phyloP scores from a whole-genome alignment of 2,797 vertebrate genomes.

The Rhynchotus rufescens region DNA sequence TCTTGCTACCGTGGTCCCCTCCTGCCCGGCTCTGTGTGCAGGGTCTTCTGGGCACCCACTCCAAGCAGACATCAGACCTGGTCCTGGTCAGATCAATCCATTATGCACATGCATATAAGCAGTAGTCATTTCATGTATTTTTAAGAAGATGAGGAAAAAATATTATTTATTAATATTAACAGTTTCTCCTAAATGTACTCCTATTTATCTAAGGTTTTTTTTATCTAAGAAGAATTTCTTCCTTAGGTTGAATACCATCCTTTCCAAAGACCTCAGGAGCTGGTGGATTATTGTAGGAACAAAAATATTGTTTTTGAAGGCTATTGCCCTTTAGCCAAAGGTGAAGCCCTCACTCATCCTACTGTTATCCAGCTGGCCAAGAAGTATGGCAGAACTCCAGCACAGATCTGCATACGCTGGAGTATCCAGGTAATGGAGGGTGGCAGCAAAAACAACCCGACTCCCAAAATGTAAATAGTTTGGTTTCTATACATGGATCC shows the following conservation, averaged over 20 bases:
- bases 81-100: not conserved
- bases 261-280: constrained; percentile 83
- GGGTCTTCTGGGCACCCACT: not conserved
- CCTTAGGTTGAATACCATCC: constrained; percentile 85
- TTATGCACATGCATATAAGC: not conserved
- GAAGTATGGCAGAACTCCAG: constrained; percentile 79
- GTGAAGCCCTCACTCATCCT: constrained; percentile 78
- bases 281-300: constrained; percentile 80
- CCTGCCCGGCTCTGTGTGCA: too few relatives aligned
- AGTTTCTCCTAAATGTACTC: not conserved
- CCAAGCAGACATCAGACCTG: not conserved
- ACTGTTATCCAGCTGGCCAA: constrained; percentile 76
- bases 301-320: constrained; percentile 84
- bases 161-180: not conserved
- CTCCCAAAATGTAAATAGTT: not conserved
- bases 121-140: not conserved
- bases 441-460: not conserved
- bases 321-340: constrained; percentile 84
- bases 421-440: constrained; percentile 79
- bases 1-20: not conserved
- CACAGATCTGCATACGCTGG: constrained; percentile 85
- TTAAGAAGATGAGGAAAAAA: not conserved
- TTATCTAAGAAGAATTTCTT: not conserved
- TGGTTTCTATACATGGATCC: not conserved
- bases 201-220: constrained; percentile 62